Percentiles rank a stretch among this genome's conserved stretches.
These are phyloP conservation scores for Melipona bicolor DNA, from an alignment of 2,888 invertebrate genomes.

Conservation along the genomic window DNA sequence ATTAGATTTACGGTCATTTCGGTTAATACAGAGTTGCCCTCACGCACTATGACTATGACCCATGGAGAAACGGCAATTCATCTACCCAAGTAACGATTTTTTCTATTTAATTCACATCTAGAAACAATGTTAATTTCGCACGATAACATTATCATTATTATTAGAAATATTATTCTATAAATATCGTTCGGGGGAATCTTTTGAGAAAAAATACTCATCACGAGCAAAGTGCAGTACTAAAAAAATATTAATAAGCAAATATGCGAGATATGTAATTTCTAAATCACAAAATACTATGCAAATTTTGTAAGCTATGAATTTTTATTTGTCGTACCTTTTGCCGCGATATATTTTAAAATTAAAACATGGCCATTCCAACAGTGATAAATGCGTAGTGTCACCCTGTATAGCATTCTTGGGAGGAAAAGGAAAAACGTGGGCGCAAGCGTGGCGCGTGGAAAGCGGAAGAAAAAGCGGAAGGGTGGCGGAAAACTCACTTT, in stretches of 20 bases:
- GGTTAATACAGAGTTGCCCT: not conserved
- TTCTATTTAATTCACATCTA: not conserved
- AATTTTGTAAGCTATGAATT: not conserved
- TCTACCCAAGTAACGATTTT: not conserved
- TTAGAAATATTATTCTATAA: not conserved
- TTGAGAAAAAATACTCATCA: not conserved
- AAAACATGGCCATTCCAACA: not conserved
- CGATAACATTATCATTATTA: not conserved
- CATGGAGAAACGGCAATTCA: not conserved
- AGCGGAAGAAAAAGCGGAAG: slow-evolving; percentile 47
- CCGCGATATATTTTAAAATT: not conserved
- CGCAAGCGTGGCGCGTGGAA: slow-evolving; percentile 47
- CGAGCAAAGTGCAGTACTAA: not conserved
- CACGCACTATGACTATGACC: not conserved
- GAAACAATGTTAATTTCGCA: not conserved
- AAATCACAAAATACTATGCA: not conserved
- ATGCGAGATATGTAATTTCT: not conserved
- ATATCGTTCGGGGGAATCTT: not conserved
- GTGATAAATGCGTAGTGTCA: slow-evolving; percentile 18
- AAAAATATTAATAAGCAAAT: not conserved
- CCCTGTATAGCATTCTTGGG: slow-evolving; percentile 33
- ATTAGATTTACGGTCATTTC: not conserved
- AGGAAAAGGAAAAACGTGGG: not conserved
- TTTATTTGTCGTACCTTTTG: not conserved
- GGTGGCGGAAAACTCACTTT: slow-evolving; percentile 73